phyloP scores from a whole-genome alignment of 2,113 vertebrate species.

The Cyprinodon variegatus region DNA sequence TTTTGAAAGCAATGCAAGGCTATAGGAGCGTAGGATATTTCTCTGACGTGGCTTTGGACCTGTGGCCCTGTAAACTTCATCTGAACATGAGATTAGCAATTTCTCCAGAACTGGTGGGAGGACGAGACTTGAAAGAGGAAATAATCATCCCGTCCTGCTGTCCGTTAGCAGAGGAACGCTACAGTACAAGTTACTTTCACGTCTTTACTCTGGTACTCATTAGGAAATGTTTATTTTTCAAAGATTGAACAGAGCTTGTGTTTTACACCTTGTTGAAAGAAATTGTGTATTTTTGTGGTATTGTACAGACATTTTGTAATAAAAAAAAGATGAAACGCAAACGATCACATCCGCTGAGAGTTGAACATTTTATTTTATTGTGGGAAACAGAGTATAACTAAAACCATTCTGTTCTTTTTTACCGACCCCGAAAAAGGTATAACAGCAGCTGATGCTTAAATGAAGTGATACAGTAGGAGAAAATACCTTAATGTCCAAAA shows the following conservation, averaged over 20 bases:
- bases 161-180: constrained; percentile 5
- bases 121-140: constrained; percentile 13
- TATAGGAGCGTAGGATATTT: constrained; percentile 16
- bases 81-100: background rate
- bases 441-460: constrained; percentile 49
- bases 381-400: constrained; percentile 52
- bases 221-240: constrained; percentile 19
- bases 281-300: constrained; percentile 70
- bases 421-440: constrained; percentile 29
- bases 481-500: constrained; percentile 32
- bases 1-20: constrained; percentile 27
- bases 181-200: constrained; percentile 7
- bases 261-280: constrained; percentile 48
- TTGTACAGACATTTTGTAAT: constrained; percentile 79
- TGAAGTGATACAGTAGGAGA: background rate
- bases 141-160: background rate
- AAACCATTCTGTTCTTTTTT: constrained; percentile 33
- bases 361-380: constrained; percentile 42
- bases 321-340: constrained; percentile 57
- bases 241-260: constrained; percentile 41
- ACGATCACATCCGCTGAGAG: constrained; percentile 26
- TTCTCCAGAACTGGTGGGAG: constrained; percentile 46
- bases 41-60: constrained; percentile 37
- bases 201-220: constrained; percentile 4
- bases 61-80: background rate